Base-by-base conservation (phyloP, 2,797 vertebrate genomes). In the Brotula barbata region DNA sequence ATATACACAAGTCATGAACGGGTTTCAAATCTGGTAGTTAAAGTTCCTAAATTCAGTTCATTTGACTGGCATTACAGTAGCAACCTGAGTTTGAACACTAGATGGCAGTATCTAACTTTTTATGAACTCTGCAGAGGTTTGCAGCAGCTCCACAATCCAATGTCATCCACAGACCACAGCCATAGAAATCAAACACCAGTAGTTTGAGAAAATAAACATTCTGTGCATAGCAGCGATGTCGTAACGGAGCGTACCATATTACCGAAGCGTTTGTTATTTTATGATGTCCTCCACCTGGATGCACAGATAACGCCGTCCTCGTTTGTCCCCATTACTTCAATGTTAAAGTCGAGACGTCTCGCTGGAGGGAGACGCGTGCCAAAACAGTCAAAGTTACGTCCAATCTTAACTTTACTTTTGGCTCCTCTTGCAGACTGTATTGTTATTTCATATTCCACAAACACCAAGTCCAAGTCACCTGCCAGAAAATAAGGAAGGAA, bases 41-140 rank as follows among this genome's bases (percentile, higher is more conserved):
- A 28, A 28, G 31, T 9, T 33, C 6, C 2, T 33, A 33, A 33
- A 33, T 28, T 8, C 4, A 33, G 9, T 28, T 28, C 44, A 64
- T 37, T 34, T 15, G 15, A n/a, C 21, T 47, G 7, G n/a, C 15
- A 47, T 47, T 19, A 6, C 23, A 39, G 23, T 7, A 21, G 36
- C 43, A 47, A 44, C 48, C 36, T 12, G 19, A 46, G 16, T 3
- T 11, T 58, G 15, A 55, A 53, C 88, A 87, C 81, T 75, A 85
- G 89, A 68, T 85, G 89, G 85, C 85, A 87, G 82, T 85, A 43
- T 81, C 52, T 62, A 59, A 58, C 85, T 84, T 79, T 64, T 53
- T 63, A 78, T 82, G 9, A 3, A 15, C 37, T 3, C 9, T 40
- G 1, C 11, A 53, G 4, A 25, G 31, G 31, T 17, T 39, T 19